phyloP scores from a whole-genome alignment of 2,797 vertebrate genomes.

The Triplophysa yarkandensis region DNA sequence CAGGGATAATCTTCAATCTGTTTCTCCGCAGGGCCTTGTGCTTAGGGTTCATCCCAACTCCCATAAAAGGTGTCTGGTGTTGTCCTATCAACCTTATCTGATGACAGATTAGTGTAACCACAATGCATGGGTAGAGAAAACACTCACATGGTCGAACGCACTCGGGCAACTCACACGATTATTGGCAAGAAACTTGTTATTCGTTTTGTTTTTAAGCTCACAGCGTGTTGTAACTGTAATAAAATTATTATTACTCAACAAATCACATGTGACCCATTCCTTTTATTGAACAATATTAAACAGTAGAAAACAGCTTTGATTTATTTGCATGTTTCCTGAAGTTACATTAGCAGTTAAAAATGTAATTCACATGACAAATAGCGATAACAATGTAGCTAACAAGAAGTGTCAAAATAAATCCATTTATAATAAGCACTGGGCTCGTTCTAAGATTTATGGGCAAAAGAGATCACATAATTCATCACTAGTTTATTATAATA shows the following conservation, averaged over 20 bases:
- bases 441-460: not conserved
- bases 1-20: too few relatives aligned
- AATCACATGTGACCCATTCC: too few relatives aligned
- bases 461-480: not conserved
- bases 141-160: not conserved
- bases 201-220: not conserved
- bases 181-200: not conserved
- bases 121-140: not conserved
- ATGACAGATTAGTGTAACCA: not conserved
- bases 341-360: not conserved
- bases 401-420: conserved; percentile 5
- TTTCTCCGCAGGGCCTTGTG: not conserved
- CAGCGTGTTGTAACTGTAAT: not conserved
- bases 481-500: conserved; percentile 8
- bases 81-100: not conserved
- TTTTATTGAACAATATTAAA: too few relatives aligned
- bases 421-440: conserved; percentile 1
- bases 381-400: conserved; percentile 17
- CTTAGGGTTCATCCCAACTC: not conserved
- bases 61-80: not conserved
- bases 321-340: conserved; percentile 16
- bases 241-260: too few relatives aligned
- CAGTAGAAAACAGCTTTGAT: not conserved
- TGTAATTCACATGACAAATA: conserved; percentile 21
- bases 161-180: not conserved